A percentile compares a stretch with the other conserved stretches of the same genome.
These are phyloP conservation scores for Pygocentrus nattereri DNA, from an alignment of 2,797 vertebrate species.

Conservation along the genomic window DNA sequence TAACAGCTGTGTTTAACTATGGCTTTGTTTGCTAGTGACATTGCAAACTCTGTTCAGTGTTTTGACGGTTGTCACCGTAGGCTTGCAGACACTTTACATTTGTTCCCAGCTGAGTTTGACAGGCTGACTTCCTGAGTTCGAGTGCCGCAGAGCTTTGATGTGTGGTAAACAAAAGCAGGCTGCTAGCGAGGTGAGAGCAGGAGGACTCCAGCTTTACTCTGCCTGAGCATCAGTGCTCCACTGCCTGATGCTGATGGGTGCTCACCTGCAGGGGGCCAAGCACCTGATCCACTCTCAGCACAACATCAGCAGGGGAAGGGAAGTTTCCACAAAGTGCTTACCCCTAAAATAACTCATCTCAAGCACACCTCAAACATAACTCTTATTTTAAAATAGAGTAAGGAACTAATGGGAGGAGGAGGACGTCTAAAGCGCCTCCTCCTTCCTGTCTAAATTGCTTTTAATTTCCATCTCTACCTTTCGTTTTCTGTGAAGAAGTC, in stretches of 20 bases:
- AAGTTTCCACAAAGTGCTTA: too few species aligned
- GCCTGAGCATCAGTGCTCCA: background rate
- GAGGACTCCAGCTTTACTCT: background rate
- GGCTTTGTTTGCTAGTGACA: background rate
- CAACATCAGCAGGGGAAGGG: background rate
- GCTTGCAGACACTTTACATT: constrained; percentile 2
- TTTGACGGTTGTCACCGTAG: background rate
- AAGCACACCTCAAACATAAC: too few species aligned
- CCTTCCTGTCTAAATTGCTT: too few species aligned
- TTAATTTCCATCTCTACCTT: too few species aligned
- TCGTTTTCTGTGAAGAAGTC: too few species aligned
- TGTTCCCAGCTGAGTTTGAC: constrained; percentile 29
- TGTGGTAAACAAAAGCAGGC: constrained; percentile 20
- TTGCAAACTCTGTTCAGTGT: background rate
- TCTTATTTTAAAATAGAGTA: too few species aligned
- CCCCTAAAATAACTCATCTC: too few species aligned
- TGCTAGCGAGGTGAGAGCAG: background rate
- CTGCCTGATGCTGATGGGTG: background rate
- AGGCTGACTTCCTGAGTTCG: constrained; percentile 7
- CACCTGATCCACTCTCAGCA: background rate
- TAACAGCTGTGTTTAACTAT: background rate
- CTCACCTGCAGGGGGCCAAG: background rate
- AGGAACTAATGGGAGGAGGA: too few species aligned
- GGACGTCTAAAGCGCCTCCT: too few species aligned
- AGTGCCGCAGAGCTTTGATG: background rate